Percentiles rank a stretch among this genome's conserved stretches.
phyloP scores from a whole-genome alignment of 2,797 vertebrate species.

The Eremophila alpestris region DNA sequence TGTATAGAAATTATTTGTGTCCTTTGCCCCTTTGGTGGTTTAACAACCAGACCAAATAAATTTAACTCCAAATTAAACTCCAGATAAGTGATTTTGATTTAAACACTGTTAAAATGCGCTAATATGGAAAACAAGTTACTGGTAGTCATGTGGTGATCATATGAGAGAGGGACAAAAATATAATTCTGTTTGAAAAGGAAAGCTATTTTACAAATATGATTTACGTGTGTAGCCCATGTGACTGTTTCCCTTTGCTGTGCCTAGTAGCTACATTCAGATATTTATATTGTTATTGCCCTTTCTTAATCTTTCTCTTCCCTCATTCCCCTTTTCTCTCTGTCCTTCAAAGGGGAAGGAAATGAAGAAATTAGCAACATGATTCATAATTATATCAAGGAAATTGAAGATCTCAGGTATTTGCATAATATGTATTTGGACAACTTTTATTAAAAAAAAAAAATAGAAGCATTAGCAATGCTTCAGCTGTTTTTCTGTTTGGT shows the following conservation, averaged over 20 bases:
- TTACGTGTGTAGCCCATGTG: not conserved
- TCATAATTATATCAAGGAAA: constrained; percentile 95
- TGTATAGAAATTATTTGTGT: not conserved
- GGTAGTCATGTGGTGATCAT: not conserved
- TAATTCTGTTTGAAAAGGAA: not conserved
- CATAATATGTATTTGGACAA: not conserved
- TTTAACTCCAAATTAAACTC: not conserved
- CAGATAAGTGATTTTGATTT: not conserved
- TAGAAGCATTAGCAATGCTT: not conserved
- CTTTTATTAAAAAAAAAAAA: not conserved
- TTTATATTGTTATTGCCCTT: not conserved
- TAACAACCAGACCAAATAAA: not conserved
- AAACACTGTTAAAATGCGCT: not conserved
- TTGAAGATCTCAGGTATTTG: constrained; percentile 92
- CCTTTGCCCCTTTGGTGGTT: not conserved
- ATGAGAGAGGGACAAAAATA: not conserved
- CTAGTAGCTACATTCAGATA: not conserved
- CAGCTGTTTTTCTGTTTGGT: not conserved
- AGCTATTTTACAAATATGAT: not conserved
- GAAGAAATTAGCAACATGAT: constrained; percentile 98
- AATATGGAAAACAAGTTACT: not conserved
- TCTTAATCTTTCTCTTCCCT: not conserved
- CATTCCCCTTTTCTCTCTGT: not conserved
- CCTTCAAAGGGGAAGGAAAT: constrained; percentile 87
- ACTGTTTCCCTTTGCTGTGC: not conserved